Evolutionary conservation across 2,113 vertebrate species (phyloP).

Genomic region (Probosciger aterrimus): DNA sequence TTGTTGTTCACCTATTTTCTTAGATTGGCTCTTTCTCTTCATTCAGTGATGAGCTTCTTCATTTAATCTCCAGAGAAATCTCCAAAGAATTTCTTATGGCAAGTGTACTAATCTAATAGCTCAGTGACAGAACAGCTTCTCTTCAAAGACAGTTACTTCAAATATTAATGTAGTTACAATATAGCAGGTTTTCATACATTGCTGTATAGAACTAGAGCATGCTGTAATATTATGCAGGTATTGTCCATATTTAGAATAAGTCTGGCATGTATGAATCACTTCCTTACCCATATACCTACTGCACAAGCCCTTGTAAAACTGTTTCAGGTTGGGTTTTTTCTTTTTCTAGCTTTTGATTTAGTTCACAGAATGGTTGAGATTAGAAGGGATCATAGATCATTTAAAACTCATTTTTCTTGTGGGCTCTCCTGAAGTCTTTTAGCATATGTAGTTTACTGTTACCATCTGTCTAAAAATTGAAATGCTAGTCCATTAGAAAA

Average conservation of each 20-base stretch:
- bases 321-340: rapidly evolving
- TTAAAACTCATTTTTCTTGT: background rate
- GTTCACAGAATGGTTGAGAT: background rate
- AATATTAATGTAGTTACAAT: background rate
- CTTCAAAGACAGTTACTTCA: background rate
- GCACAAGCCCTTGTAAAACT: background rate
- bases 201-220: background rate
- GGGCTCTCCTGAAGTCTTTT: background rate
- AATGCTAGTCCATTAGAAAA: background rate
- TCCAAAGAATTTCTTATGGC: background rate
- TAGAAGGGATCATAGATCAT: background rate
- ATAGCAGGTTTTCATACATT: background rate
- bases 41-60: background rate
- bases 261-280: background rate
- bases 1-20: background rate
- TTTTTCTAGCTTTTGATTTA: background rate
- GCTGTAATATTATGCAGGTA: background rate
- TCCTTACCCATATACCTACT: background rate
- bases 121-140: background rate
- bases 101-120: background rate
- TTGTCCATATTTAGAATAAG: background rate
- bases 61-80: background rate
- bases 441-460: background rate
- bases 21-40: background rate
- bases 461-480: background rate